phyloP scores from a whole-genome alignment of 2,113 vertebrate species.

The Cyprinodon brontotheroides region DNA sequence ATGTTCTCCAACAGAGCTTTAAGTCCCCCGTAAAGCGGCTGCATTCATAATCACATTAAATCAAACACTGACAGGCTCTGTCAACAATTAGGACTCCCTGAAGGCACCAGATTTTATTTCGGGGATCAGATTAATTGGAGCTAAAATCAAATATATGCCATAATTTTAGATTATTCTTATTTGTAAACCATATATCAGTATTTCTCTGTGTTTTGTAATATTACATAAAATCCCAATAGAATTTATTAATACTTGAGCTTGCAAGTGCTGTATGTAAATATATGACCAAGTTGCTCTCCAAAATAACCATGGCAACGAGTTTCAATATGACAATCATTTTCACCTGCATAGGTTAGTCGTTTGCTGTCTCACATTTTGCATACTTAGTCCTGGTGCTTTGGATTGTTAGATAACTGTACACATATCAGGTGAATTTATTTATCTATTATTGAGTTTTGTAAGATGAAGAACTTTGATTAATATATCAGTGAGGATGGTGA shows the following conservation, averaged over 20 bases:
- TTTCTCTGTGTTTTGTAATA: not conserved
- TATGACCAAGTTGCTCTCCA: not conserved
- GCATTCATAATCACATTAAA: not conserved
- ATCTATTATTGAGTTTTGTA: no score
- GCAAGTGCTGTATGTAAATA: not conserved
- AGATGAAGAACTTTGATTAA: no score
- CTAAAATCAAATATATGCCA: not conserved
- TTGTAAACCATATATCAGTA: not conserved
- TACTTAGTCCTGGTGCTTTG: no score
- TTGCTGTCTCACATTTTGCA: not conserved
- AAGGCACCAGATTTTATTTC: not conserved
- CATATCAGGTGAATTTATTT: no score
- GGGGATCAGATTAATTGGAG: not conserved
- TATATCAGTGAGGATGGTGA: not conserved
- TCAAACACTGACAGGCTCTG: not conserved
- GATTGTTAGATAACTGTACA: no score
- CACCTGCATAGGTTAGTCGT: not conserved
- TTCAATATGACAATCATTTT: not conserved
- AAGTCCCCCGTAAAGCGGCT: no score
- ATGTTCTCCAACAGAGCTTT: no score
- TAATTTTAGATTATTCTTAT: not conserved
- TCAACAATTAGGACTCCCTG: not conserved
- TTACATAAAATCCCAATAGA: not conserved
- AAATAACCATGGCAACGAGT: not conserved
- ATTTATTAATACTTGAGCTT: not conserved